phyloP scores from a whole-genome alignment of 2,113 vertebrate genomes.

The Labrus mixtus region DNA sequence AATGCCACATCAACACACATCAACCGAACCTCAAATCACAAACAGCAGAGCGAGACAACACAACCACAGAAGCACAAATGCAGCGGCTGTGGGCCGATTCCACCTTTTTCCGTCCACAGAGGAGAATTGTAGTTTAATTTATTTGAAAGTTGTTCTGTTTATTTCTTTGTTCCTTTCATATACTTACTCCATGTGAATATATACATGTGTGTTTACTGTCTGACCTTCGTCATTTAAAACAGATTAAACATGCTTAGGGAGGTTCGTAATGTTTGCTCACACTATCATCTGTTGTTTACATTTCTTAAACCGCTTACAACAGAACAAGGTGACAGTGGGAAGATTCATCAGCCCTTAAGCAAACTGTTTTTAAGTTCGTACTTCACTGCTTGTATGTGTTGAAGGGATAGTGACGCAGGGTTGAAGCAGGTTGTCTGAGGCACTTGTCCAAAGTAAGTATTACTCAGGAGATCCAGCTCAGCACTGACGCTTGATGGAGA shows the following conservation, averaged over 20 bases:
- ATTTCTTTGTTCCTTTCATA: too few relatives aligned
- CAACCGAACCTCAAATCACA: constrained; percentile 25
- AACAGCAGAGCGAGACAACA: constrained; percentile 30
- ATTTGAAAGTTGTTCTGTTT: not conserved
- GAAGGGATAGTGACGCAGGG: too few relatives aligned
- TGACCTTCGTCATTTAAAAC: too few relatives aligned
- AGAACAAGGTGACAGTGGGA: constrained; percentile 3
- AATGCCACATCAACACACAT: constrained; percentile 40
- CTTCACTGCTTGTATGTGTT: not conserved
- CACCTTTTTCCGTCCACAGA: constrained; percentile 71
- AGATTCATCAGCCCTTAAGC: not conserved
- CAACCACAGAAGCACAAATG: constrained; percentile 55
- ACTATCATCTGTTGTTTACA: constrained; percentile 31
- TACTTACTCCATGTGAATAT: not conserved
- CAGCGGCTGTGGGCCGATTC: constrained; percentile 55
- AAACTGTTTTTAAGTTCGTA: not conserved
- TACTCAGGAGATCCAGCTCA: too few relatives aligned
- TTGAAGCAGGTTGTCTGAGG: too few relatives aligned
- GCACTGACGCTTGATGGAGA: too few relatives aligned
- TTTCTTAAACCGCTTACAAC: constrained; percentile 15
- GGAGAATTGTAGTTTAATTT: constrained; percentile 19
- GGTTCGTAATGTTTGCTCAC: constrained; percentile 25
- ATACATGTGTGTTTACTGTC: too few relatives aligned
- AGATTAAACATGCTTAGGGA: constrained; percentile 2
- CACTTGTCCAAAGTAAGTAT: too few relatives aligned